Percentiles rank a stretch among this genome's conserved stretches.
phyloP scores from a whole-genome alignment of 2,888 invertebrate genomes.

The Zygothrica quintamaculata region DNA sequence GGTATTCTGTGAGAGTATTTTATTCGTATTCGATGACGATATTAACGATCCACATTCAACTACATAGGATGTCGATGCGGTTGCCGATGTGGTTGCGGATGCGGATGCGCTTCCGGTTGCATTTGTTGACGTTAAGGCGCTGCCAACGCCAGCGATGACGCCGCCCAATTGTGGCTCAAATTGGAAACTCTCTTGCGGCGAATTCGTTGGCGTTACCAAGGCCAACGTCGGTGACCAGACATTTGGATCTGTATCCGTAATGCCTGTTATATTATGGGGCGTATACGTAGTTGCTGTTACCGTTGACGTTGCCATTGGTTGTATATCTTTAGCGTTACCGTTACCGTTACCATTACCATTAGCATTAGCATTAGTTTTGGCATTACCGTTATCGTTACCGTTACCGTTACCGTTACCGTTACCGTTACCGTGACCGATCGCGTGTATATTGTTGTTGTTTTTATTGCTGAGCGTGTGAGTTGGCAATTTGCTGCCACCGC shows the following conservation, averaged over 20 bases:
- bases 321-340: conserved; percentile 7
- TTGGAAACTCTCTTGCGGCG: conserved; percentile 69
- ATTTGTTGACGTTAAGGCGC: conserved; percentile 40
- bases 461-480: conserved; percentile 12
- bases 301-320: conserved; percentile 1
- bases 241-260: conserved; percentile 31
- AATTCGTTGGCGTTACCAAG: conserved; percentile 77
- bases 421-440: conserved; percentile 10
- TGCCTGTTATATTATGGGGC: conserved; percentile 9
- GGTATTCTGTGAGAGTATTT: conserved; percentile 56
- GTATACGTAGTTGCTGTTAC: background rate
- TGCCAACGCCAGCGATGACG: conserved; percentile 72
- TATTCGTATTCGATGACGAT: conserved; percentile 66
- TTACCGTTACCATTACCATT: conserved; percentile 3
- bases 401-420: conserved; percentile 15
- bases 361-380: conserved; percentile 12
- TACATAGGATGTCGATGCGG: conserved; percentile 57
- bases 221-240: conserved; percentile 72
- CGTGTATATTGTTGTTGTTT: conserved; percentile 17
- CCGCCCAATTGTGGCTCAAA: conserved; percentile 55
- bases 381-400: conserved; percentile 25
- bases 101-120: conserved; percentile 22
- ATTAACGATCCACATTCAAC: conserved; percentile 61
- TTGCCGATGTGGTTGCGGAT: conserved; percentile 25
- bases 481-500: conserved; percentile 16